A percentile compares a stretch with the other conserved stretches of the same genome.
These are phyloP conservation scores for Neodon shergylaensis DNA, from an alignment of 2,113 vertebrate genomes.

Conservation along the genomic window DNA sequence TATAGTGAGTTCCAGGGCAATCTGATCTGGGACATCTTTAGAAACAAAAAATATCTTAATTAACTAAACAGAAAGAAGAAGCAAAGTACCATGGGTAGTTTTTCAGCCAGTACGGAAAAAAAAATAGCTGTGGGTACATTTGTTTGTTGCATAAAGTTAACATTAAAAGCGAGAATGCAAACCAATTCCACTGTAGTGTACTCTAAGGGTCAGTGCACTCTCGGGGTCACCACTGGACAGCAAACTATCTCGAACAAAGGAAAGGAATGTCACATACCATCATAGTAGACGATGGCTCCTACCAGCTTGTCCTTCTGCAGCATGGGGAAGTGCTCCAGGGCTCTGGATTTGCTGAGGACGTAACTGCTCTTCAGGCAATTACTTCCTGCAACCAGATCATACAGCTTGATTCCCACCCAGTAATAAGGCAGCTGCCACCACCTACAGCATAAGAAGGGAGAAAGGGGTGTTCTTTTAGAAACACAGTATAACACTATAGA, in stretches of 20 bases:
- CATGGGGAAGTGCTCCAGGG: slow-evolving; percentile 97
- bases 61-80: neutral
- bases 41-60: neutral
- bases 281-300: slow-evolving; percentile 98
- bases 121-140: neutral
- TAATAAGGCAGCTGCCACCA: slow-evolving; percentile 99
- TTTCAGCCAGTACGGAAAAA: neutral
- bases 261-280: slow-evolving; percentile 88
- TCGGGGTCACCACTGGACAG: neutral
- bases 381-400: slow-evolving; percentile 95
- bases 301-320: slow-evolving; percentile 95
- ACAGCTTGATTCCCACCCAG: slow-evolving; percentile 97
- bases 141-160: neutral
- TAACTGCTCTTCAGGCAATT: slow-evolving; percentile 98
- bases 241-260: neutral
- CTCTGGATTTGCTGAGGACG: slow-evolving; percentile 93
- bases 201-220: neutral
- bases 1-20: neutral
- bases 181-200: slow-evolving; percentile 9
- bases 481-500: neutral
- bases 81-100: neutral
- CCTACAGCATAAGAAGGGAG: slow-evolving; percentile 78
- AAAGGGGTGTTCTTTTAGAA: slow-evolving; percentile 43
- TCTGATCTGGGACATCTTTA: neutral
- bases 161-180: slow-evolving; percentile 3